Evolutionary conservation across 2,113 vertebrate species (phyloP), one percentile per base, ranked within the genome.

Genomic region (Ondatra zibethicus): DNA sequence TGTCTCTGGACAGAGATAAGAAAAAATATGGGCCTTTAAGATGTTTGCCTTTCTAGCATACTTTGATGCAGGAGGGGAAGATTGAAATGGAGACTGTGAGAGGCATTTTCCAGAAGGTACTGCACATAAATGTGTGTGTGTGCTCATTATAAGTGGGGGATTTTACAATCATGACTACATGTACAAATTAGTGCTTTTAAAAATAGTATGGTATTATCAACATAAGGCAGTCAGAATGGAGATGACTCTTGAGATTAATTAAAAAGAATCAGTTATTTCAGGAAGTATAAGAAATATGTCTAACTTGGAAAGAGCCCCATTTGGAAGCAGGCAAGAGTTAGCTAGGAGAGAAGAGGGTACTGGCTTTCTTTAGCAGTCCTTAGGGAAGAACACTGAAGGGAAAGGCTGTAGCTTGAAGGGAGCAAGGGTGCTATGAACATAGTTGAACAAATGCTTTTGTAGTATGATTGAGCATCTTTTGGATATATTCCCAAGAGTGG

Each of bases 151-250:
- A 96, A 94, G 10, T n/a, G 33, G 27, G 47, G 23, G 10, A 73
- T 86, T 97, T 93, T 58, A 88, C 81, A 82, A 82, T 45, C 61
- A 70, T 76, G 50, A 95, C 82, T 82, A 45, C 75, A 66, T 85
- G 82, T 89, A 82, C 82, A 96, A 94, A 96, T 91, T 73, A 87
- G 87, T 78, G 84, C 81, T 88, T 91, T 97, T 96, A 94, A 81
- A 97, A 97, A 73, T 89, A 58, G n/a, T 92, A 10, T n/a, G 75
- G 39, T 96, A 93, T 93, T 92, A 72, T 84, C 94, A 92, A 89
- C 76, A 92, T 89, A 95, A 95, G 88, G 42, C 29, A 21, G 29
- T 84, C 88, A 61, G 68, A 92, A 73, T 45, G n/a, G 87, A 89
- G 78, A 85, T 96, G 87, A 85, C 45, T 94, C 78, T 61, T 12